Base-by-base conservation (phyloP, 2,888 invertebrate genomes). In the Byasa hedistus region DNA sequence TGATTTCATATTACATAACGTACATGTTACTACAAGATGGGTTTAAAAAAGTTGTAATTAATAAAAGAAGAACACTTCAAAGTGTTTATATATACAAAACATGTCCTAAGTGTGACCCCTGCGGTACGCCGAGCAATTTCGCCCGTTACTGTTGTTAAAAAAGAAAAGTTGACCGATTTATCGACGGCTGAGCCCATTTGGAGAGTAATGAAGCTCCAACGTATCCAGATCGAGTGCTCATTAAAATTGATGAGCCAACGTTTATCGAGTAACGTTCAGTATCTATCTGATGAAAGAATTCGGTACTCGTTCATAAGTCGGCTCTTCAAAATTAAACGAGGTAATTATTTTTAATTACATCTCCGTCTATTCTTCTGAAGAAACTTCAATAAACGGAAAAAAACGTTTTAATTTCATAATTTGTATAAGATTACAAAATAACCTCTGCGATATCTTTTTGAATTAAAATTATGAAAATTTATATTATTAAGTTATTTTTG, bases 241-340 rank as follows among this genome's bases (percentile, higher is more conserved):
- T 83, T 82, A 83, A 82, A 82, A 78, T 78, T 83, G 81, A 83
- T 80, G 59, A 59, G 59, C 57, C 48, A 39, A 65, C 67, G 65
- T 65, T 59, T 23, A 61, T 66, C 44, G 58, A 54, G 39, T 48
- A 59, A 24, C 39, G 27, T 55, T 57, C 57, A n/a, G 44, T 54
- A 59, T 55, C 44, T 60, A 55, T 56, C 54, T 56, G 48, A 48
- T 55, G 59, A 59, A 23, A 44, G 57, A 32, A 57, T 59, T 57
- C 39, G 27, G 27, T 21, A 39, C 83, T 60, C 69, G 64, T 68
- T 57, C 57, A 65, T 61, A 68, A 67, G 56, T 59, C 61, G 66
- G 59, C 66, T 63, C 68, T 70, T 69, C 55, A 65, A 69, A 66
- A 51, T 57, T 61, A 48, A 32, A 65, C 24, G 57, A 61, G 61